These are phyloP conservation scores for Parazoanthus atlanticus DNA, from an alignment of 92 coral and sea anemone genomes.

Conservation along the genomic window DNA sequence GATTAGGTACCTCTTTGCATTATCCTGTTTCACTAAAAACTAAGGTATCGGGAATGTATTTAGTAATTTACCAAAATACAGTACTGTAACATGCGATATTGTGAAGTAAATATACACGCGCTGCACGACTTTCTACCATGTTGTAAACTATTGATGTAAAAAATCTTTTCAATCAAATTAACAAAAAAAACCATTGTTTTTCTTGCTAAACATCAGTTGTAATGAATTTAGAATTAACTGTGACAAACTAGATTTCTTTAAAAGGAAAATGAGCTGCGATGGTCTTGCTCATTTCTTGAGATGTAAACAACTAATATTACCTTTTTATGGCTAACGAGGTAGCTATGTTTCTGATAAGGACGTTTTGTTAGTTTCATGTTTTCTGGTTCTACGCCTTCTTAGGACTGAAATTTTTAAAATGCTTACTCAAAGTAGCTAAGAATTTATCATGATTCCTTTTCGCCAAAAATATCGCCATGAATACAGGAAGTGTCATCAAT, in stretches of 20 bases:
- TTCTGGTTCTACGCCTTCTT: not conserved
- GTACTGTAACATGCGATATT: not conserved
- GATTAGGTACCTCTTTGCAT: constrained; percentile 12
- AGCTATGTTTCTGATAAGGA: not conserved
- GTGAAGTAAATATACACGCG: not conserved
- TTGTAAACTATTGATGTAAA: not conserved
- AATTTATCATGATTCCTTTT: not conserved
- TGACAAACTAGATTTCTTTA: constrained; percentile 4
- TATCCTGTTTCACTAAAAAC: not conserved
- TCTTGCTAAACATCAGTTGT: not conserved
- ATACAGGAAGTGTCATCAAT: constrained; percentile 36
- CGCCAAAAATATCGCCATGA: not conserved
- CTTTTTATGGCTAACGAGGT: not conserved
- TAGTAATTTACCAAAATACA: not conserved
- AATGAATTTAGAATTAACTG: constrained; percentile 7
- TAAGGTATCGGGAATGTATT: not conserved
- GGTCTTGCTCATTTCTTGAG: not conserved
- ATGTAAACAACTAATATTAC: constrained; percentile 23
- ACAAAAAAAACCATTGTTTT: not conserved
- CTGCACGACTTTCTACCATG: not conserved
- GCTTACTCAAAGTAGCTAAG: not conserved
- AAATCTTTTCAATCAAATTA: not conserved
- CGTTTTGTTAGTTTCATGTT: not conserved
- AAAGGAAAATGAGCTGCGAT: constrained; percentile 5
- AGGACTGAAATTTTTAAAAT: not conserved